Percentiles rank a stretch among this genome's conserved stretches.
Conservation (phyloP, 2,888 invertebrate genomes). For the Calliphora vomitoria region DNA sequence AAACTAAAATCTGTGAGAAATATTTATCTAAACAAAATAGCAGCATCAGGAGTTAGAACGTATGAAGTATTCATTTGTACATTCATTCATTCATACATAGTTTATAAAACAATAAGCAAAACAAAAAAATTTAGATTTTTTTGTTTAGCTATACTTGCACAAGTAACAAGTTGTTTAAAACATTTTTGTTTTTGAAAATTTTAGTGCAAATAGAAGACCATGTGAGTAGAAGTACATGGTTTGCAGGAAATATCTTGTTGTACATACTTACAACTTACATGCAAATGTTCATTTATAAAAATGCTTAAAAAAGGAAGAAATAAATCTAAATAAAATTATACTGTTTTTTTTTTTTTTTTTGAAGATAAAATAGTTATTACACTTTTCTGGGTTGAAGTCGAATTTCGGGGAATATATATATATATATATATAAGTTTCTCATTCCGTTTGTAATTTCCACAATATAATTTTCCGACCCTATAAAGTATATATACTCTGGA, state of each 20-base stretch:
- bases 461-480: no score
- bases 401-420: no score
- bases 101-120: constrained; percentile 13
- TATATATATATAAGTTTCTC: no score
- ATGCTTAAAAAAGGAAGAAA: not conserved
- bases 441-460: no score
- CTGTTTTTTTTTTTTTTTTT: not conserved
- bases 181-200: constrained; percentile 15
- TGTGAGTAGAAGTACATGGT: constrained; percentile 6
- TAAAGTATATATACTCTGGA: no score
- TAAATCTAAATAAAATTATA: not conserved
- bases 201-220: constrained; percentile 7
- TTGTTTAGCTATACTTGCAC: not conserved
- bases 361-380: not conserved
- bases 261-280: not conserved
- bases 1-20: constrained; percentile 60
- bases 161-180: constrained; percentile 39
- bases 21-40: constrained; percentile 33
- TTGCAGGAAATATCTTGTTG: constrained; percentile 16
- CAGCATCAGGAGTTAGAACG: constrained; percentile 49
- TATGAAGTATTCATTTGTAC: no score
- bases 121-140: not conserved
- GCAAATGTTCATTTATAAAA: constrained; percentile 27
- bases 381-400: no score
- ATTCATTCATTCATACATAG: not conserved